phyloP scores from a whole-genome alignment of 1,140 invertebrate species.

The Drosophila sechellia region DNA sequence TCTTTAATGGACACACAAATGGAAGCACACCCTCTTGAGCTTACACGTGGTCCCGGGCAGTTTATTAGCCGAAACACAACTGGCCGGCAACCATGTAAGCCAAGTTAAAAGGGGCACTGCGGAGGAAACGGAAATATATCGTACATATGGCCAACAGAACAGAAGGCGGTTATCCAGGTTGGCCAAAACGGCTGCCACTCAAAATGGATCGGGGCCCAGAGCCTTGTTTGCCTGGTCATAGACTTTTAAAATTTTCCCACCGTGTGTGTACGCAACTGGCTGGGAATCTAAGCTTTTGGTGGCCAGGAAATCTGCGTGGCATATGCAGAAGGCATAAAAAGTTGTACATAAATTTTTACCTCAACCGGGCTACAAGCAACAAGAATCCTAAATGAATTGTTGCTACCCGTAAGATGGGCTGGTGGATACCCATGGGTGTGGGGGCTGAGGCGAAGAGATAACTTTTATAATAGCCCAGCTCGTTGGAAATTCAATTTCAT shows the following conservation, averaged over 20 bases:
- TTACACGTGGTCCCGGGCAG: constrained; percentile 27
- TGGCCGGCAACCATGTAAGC: constrained; percentile 45
- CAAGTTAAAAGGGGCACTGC: constrained; percentile 30
- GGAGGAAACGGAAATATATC: constrained; percentile 4
- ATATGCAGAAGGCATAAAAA: constrained; percentile 73
- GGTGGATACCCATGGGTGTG: neutral
- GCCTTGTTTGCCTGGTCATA: constrained; percentile 22
- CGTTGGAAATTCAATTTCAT: constrained; percentile 77
- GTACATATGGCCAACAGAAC: constrained; percentile 23
- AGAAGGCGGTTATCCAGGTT: constrained; percentile 43
- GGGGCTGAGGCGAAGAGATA: constrained; percentile 18
- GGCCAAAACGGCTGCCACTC: constrained; percentile 60
- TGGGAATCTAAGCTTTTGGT: constrained; percentile 17
- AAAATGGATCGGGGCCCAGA: constrained; percentile 13
- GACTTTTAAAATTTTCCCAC: constrained; percentile 21
- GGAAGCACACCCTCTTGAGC: neutral
- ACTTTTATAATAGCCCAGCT: constrained; percentile 62
- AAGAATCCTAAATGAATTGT: constrained; percentile 72
- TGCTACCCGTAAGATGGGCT: constrained; percentile 31
- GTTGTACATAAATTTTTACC: constrained; percentile 67
- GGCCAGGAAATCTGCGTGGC: constrained; percentile 34
- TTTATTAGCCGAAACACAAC: constrained; percentile 60
- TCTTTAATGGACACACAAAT: constrained; percentile 50
- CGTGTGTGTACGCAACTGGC: constrained; percentile 27
- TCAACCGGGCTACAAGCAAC: constrained; percentile 15